phyloP scores from a whole-genome alignment of 2,113 vertebrate species.

The Vulpes ferrilata region DNA sequence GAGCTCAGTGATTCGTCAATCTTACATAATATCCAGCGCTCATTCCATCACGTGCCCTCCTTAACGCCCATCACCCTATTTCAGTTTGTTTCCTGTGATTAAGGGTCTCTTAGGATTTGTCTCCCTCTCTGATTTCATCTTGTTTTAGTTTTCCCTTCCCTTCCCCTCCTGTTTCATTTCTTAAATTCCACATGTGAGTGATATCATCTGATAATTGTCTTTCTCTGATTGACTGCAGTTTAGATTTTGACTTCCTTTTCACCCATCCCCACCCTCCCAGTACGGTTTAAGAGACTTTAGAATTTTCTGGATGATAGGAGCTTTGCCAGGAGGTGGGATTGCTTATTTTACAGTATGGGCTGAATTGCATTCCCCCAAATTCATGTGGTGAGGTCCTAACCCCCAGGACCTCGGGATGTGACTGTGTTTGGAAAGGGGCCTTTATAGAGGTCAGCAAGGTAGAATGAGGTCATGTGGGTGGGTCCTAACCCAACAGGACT shows the following conservation, averaged over 20 bases:
- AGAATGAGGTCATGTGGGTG: neutral
- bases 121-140: neutral
- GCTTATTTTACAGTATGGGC: neutral
- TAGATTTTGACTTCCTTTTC: neutral
- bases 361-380: neutral
- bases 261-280: neutral
- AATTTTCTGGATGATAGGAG: neutral
- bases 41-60: no score
- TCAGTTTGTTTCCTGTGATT: neutral
- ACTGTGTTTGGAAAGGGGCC: no score
- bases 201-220: neutral
- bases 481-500: neutral
- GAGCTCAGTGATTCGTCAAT: neutral
- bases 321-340: neutral
- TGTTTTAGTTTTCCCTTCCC: neutral
- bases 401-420: neutral
- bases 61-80: no score
- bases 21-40: neutral
- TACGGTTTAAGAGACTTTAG: neutral
- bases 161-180: neutral
- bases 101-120: neutral
- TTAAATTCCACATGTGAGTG: neutral
- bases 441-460: neutral
- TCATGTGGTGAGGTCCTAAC: neutral
- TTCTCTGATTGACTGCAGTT: neutral